Conservation (phyloP, 2,113 vertebrate genomes). For the Cisticola juncidis region DNA sequence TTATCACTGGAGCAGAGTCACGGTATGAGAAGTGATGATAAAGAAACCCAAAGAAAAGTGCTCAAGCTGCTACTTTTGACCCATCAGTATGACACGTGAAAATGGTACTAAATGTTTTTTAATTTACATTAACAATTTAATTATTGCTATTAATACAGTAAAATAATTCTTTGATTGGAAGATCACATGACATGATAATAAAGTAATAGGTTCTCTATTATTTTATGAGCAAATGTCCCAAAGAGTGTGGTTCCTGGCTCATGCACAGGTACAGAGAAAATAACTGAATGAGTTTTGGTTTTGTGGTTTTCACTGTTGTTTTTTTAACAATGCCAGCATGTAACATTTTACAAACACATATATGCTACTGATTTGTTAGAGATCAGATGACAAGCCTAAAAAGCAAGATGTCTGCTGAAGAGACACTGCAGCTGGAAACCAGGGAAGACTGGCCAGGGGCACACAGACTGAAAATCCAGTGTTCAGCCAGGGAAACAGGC, state of each 20-base stretch:
- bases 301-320: not conserved
- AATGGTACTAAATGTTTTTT: not conserved
- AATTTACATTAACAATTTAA: not conserved
- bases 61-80: not conserved
- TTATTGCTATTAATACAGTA: not conserved
- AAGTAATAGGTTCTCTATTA: not conserved
- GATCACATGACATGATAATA: not conserved
- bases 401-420: constrained; percentile 11
- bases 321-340: not conserved
- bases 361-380: constrained; percentile 4
- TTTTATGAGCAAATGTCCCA: constrained; percentile 33
- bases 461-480: not conserved
- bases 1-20: not conserved
- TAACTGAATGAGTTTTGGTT: constrained; percentile 34
- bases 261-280: constrained; percentile 48
- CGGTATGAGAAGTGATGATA: accelerated
- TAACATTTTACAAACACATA: not conserved
- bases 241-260: not conserved
- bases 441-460: not conserved
- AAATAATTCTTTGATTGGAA: not conserved
- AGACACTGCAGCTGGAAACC: not conserved
- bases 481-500: not conserved
- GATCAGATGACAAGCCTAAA: not conserved
- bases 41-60: not conserved
- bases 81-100: not conserved